Evolutionary conservation across 1,140 invertebrate species (phyloP).

Genomic region (Drosophila pectinifera): DNA sequence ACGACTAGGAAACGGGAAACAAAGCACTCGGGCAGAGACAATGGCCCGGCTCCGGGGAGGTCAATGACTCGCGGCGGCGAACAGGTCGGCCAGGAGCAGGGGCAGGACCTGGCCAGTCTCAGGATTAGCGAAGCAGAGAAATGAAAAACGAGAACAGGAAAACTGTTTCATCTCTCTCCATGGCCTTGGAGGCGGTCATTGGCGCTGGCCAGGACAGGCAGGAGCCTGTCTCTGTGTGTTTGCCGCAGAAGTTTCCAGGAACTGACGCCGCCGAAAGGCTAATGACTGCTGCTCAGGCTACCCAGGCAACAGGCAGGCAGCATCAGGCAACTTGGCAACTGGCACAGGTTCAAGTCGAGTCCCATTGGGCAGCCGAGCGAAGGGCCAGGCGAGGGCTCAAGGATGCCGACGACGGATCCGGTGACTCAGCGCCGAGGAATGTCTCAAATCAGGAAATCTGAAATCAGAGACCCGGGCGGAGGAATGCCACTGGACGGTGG

Average conservation of each 20-base stretch:
- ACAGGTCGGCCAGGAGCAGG: conserved; percentile 19
- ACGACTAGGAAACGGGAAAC: conserved; percentile 57
- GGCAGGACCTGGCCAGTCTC: conserved; percentile 37
- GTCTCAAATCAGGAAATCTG: conserved; percentile 39
- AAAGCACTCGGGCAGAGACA: conserved; percentile 48
- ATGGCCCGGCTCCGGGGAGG: conserved; percentile 29
- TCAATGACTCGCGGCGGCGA: conserved; percentile 42
- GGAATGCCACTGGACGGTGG: background rate
- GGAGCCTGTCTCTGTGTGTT: conserved; percentile 17
- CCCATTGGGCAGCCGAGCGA: conserved; percentile 14
- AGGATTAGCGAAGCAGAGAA: conserved; percentile 40
- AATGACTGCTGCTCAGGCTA: conserved; percentile 57
- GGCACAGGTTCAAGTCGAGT: background rate
- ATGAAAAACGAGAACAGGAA: conserved; percentile 75
- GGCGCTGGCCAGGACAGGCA: conserved; percentile 27
- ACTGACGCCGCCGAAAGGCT: conserved; percentile 68
- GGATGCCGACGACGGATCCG: conserved; percentile 34
- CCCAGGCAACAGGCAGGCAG: background rate
- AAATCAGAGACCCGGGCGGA: too few relatives aligned
- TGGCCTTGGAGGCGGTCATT: conserved; percentile 69
- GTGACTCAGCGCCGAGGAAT: conserved; percentile 23
- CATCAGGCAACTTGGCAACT: background rate
- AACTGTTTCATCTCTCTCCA: conserved; percentile 52
- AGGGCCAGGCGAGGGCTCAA: conserved; percentile 44
- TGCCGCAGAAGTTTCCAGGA: conserved; percentile 65